Percentiles rank a stretch among this genome's conserved stretches.
Evolutionary conservation across 2,113 vertebrate species (phyloP).

Genomic region (Pampusana beccarii): DNA sequence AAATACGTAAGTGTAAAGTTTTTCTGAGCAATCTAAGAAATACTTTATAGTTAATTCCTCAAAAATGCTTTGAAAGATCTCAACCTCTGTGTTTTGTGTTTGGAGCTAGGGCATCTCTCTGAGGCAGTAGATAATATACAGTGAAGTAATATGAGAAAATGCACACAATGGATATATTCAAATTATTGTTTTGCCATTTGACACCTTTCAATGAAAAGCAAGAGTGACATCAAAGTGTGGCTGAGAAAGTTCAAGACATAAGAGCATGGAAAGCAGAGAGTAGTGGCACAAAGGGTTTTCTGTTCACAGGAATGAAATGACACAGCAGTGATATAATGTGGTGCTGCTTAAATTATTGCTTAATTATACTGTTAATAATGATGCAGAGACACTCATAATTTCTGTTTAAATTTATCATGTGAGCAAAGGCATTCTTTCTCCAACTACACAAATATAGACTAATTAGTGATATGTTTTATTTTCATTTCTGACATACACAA

Average conservation of each 20-base stretch:
- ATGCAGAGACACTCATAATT: not conserved
- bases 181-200: not conserved
- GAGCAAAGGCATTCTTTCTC: not conserved
- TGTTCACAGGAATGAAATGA: not conserved
- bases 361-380: not conserved
- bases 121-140: not conserved
- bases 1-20: not conserved
- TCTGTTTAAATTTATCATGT: not conserved
- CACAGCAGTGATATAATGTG: not conserved
- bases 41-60: not conserved
- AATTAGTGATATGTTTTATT: not conserved
- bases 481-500: not conserved
- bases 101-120: not conserved
- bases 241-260: not conserved
- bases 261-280: not conserved
- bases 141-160: not conserved
- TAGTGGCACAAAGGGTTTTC: not conserved
- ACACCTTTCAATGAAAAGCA: not conserved
- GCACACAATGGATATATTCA: not conserved
- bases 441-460: not conserved
- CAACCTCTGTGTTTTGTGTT: not conserved
- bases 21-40: not conserved
- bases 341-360: not conserved
- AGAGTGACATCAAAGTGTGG: not conserved
- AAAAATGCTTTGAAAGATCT: not conserved